Conservation (phyloP, 2,797 vertebrate species). For the Gambusia yucatana region DNA sequence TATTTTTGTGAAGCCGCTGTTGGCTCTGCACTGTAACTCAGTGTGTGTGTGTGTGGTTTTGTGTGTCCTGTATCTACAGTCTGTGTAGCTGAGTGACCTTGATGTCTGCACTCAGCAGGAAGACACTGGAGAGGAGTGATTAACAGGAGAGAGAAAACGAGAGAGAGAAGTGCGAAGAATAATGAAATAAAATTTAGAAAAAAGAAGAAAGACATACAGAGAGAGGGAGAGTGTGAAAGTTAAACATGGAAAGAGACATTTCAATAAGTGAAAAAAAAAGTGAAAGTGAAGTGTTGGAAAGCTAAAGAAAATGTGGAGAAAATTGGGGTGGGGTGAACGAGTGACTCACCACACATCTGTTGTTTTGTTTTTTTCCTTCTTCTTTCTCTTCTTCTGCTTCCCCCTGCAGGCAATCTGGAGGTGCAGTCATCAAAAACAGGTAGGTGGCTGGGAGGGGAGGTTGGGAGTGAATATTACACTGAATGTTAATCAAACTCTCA, state of each 20-base stretch:
- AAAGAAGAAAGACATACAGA: conserved; percentile 19
- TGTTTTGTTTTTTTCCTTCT: conserved; percentile 37
- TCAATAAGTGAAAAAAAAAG: conserved; percentile 17
- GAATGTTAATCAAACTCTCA: conserved; percentile 73
- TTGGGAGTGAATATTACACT: conserved; percentile 53
- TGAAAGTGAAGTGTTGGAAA: conserved; percentile 26
- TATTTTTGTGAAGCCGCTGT: conserved; percentile 22
- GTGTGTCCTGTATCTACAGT: conserved; percentile 58
- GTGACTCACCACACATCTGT: conserved; percentile 71
- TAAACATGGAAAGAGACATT: conserved; percentile 41
- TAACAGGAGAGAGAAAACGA: conserved; percentile 53
- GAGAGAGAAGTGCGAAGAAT: conserved; percentile 34
- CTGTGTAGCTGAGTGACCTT: conserved; percentile 71
- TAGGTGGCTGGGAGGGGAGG: conserved; percentile 55
- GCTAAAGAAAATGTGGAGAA: conserved; percentile 17
- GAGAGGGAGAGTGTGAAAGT: conserved; percentile 46
- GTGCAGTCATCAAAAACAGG: conserved; percentile 88
- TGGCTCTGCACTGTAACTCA: conserved; percentile 11
- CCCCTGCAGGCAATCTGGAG: conserved; percentile 84
- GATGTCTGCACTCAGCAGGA: conserved; percentile 68
- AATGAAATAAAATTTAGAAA: conserved; percentile 14
- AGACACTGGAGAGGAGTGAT: conserved; percentile 71
- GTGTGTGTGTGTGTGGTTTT: conserved; percentile 38
- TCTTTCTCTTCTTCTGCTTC: conserved; percentile 28
- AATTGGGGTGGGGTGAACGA: conserved; percentile 51